Conservation (phyloP, 2,113 vertebrate genomes). For the Penelope pileata region DNA sequence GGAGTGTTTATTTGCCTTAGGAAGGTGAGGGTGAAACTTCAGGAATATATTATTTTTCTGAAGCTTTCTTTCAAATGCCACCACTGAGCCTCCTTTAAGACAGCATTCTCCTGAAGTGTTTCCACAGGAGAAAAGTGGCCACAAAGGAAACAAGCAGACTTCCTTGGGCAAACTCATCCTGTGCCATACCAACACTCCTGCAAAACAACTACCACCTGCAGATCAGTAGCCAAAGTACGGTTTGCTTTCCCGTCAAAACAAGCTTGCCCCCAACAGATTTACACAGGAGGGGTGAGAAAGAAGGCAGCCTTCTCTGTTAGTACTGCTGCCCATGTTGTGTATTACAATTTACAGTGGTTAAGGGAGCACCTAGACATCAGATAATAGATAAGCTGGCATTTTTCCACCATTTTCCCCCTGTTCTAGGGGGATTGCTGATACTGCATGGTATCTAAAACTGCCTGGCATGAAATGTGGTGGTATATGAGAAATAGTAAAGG, state of each 20-base stretch:
- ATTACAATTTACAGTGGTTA: background rate
- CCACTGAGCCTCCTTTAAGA: background rate
- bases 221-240: background rate
- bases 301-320: background rate
- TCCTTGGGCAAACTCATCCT: background rate
- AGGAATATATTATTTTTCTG: background rate
- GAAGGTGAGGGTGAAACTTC: background rate
- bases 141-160: background rate
- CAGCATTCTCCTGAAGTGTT: background rate
- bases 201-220: background rate
- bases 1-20: background rate
- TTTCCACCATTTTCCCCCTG: background rate
- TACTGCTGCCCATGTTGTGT: fast-evolving
- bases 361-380: background rate
- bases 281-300: background rate
- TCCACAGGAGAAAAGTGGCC: background rate
- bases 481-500: background rate
- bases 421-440: background rate
- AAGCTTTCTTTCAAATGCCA: background rate
- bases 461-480: background rate
- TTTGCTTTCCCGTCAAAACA: background rate
- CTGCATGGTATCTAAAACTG: background rate
- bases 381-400: background rate
- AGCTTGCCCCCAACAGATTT: background rate
- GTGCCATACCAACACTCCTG: background rate